Evolutionary conservation across 2,888 invertebrate genomes (phyloP), one percentile per base, ranked within the genome.

Genomic region (Dasysyrphus tricinctus): DNA sequence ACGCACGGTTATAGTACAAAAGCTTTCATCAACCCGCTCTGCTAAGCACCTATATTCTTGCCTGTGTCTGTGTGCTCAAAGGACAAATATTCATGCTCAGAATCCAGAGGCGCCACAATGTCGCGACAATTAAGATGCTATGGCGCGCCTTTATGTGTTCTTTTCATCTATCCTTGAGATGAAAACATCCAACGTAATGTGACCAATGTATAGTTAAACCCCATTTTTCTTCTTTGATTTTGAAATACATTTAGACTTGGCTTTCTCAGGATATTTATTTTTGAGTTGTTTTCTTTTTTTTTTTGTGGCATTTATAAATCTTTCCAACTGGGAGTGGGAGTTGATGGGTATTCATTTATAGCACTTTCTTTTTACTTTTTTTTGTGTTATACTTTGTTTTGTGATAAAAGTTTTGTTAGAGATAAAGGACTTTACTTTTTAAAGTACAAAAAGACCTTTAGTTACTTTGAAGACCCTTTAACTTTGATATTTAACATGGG

Each of bases 41-140:
- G 29, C 42, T 34, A 54, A 34, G 47, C 44, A 56, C 39, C 49
- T 39, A 61, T 56, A 12, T 16, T 44, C 39, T 12, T 24, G 34
- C 29, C 42, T 76, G 65, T 70, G 49, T 78, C 12, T 80, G 57
- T 76, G 34, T 70, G 44, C 56, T 67, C 19, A 67, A 67, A 72
- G 59, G 69, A 61, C 63, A 77, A 75, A 72, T 81, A 73, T 81
- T 78, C 86, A 67, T 75, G 65, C 54, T 59, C 65, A 67, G 59
- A 85, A 77, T 29, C 75, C 32, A 78, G 75, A 79, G 92, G 92
- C 92, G 92, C 92, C 92, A 90, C 88, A 86, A 89, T 89, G 92
- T 90, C 92, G 92, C 92, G 92, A 91, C 92, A 91, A 90, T 91
- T 90, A 89, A 90, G 91, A 91, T 91, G 91, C 90, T 89, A 89